A percentile compares a stretch with the other conserved stretches of the same genome.
These are phyloP conservation scores for Gallinago undulata DNA, from an alignment of 2,113 vertebrate genomes.

Conservation along the genomic window DNA sequence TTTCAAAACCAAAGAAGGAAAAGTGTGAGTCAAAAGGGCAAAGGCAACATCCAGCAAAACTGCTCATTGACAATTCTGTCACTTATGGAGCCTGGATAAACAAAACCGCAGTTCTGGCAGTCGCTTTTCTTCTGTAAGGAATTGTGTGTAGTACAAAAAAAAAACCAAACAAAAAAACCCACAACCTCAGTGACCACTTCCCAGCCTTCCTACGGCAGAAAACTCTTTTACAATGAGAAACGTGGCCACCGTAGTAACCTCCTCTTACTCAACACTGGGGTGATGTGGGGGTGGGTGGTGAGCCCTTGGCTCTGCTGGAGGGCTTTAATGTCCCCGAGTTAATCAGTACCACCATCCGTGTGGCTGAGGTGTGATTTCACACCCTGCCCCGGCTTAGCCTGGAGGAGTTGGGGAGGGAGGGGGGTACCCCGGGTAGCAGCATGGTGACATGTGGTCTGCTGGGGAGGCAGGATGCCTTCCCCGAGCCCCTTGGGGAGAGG, in stretches of 20 bases:
- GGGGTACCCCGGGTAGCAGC: background rate
- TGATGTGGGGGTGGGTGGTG: accelerated
- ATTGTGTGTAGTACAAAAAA: too few relatives aligned
- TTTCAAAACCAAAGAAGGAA: background rate
- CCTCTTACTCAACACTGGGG: accelerated
- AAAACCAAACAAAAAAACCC: background rate
- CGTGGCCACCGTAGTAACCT: background rate
- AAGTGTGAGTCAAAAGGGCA: background rate
- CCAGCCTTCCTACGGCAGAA: background rate
- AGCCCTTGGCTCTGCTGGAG: background rate
- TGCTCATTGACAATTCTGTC: background rate
- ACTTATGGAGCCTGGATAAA: background rate
- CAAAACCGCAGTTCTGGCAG: background rate
- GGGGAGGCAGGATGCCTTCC: background rate
- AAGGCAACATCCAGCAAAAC: background rate
- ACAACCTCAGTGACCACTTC: accelerated
- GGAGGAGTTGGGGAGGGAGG: background rate
- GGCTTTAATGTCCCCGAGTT: background rate
- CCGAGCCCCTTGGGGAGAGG: background rate
- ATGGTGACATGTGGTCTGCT: background rate
- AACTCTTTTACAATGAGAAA: background rate
- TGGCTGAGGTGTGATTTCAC: accelerated
- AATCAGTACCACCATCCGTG: accelerated
- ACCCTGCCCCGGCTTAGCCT: background rate
- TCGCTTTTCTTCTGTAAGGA: background rate